Percentiles rank a stretch among this genome's conserved stretches.
phyloP scores from a whole-genome alignment of 2,888 invertebrate species.

The Tetranychus piercei region DNA sequence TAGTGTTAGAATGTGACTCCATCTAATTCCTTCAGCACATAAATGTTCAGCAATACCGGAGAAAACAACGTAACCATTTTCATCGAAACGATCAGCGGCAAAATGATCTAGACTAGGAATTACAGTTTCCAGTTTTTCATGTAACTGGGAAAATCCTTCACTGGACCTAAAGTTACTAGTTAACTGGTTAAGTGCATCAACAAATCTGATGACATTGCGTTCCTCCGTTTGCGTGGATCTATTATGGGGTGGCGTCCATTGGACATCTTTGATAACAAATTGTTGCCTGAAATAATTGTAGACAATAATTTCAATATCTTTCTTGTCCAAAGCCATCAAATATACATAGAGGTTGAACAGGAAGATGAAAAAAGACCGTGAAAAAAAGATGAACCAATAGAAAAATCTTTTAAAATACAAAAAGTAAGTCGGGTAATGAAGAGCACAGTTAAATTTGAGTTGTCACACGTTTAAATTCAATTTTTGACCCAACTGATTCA shows the following conservation, averaged over 20 bases:
- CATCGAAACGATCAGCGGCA: neutral
- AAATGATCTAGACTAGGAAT: neutral
- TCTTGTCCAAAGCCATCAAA: neutral
- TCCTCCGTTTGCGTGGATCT: neutral
- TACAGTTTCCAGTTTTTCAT: neutral
- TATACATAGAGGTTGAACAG: no score
- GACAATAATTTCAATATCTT: slow-evolving; percentile 7
- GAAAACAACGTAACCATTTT: neutral
- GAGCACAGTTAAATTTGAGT: no score
- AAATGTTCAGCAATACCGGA: slow-evolving; percentile 2
- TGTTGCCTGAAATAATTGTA: neutral
- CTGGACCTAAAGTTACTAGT: neutral
- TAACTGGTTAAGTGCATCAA: neutral
- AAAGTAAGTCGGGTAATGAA: no score
- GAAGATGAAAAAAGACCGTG: no score
- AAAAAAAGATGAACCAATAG: no score
- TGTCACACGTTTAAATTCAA: no score
- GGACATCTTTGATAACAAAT: neutral
- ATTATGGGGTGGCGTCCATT: slow-evolving; percentile 1
- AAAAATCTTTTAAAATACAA: no score
- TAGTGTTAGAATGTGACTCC: slow-evolving; percentile 3
- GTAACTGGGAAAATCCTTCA: neutral
- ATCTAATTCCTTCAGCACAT: slow-evolving; percentile 7
- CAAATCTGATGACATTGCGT: neutral
- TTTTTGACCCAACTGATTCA: no score